Base-by-base conservation (phyloP, 2,888 invertebrate genomes). In the Philonicus albiceps region DNA sequence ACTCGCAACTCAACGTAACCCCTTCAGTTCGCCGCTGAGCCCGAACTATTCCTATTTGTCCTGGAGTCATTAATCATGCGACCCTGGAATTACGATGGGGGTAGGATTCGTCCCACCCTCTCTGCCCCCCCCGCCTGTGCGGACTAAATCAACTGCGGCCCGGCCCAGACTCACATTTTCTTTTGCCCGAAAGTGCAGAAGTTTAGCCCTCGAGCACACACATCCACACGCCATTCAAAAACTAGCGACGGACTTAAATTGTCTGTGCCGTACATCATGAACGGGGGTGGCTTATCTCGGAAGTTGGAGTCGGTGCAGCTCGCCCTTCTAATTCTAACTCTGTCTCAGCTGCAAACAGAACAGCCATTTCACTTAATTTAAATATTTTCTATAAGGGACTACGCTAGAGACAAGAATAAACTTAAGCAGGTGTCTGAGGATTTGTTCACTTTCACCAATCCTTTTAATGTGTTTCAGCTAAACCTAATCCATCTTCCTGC, bases 41-140 rank as follows among this genome's bases (percentile, higher is more conserved):
- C 76, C 55, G 76, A 90, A 91, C 91, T 90, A 91, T 91, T 91
- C 91, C 91, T 91, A 91, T 91, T 91, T 91, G 91, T 91, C 91
- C 91, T 89, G 90, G 89, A 90, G 89, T 89, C 91, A 91, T 91
- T 91, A 91, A 91, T 91, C 91, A 91, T 91, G 86, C 31, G 76
- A 73, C 84, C 43, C 73, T 53, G 43, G 81, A 78, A 49, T 78
- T 78, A 49, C 81, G 64, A 27, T 13, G 72, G 73, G 84, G 84
- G 43, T 27, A 43, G 43, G 19, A 13, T 6, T 11, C 37, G 19
- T n/a, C n/a, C n/a, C n/a, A n/a, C n/a, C n/a, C n/a, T n/a, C n/a
- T n/a, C n/a, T n/a, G n/a, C 37, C 22, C 6, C 37, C 37, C 7
- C 19, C 5, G 75, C 31, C 64, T 13, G 11, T 31, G 6, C n/a